A percentile compares a stretch with the other conserved stretches of the same genome.
Conservation (phyloP, 2,113 vertebrate species). For the Coturnix japonica region DNA sequence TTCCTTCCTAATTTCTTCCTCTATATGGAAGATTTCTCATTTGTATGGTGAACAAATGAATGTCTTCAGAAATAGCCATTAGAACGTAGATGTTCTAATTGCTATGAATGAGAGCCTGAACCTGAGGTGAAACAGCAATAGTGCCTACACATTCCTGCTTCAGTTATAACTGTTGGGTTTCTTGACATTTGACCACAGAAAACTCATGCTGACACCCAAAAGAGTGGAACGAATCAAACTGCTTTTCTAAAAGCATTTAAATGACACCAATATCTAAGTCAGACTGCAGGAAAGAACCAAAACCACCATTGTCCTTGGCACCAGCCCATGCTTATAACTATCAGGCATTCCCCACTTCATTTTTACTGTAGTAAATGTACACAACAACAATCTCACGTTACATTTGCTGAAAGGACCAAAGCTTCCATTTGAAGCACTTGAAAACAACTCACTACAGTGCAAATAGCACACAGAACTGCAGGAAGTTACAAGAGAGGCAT, state of each 20-base stretch:
- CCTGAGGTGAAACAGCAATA: background rate
- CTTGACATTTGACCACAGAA: slow-evolving; percentile 42
- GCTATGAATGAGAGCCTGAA: background rate
- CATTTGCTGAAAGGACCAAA: background rate
- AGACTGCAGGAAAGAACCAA: background rate
- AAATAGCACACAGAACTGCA: background rate
- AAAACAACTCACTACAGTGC: background rate
- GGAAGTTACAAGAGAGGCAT: background rate
- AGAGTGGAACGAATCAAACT: background rate
- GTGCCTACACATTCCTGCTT: background rate
- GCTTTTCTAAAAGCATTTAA: slow-evolving; percentile 40
- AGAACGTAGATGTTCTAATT: background rate
- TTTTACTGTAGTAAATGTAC: background rate
- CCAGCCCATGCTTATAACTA: background rate
- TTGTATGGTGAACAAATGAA: slow-evolving; percentile 24
- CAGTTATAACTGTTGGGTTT: background rate
- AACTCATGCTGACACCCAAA: background rate
- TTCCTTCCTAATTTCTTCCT: slow-evolving; percentile 6
- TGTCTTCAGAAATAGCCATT: slow-evolving; percentile 6
- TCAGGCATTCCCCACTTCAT: background rate
- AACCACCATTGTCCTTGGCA: background rate
- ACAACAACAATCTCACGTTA: background rate
- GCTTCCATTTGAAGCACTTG: background rate
- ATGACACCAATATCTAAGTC: slow-evolving; percentile 40
- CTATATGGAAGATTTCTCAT: background rate